Percentiles rank a stretch among this genome's conserved stretches.
phyloP scores from a whole-genome alignment of 2,797 vertebrate species.

The Spondyliosoma cantharus region DNA sequence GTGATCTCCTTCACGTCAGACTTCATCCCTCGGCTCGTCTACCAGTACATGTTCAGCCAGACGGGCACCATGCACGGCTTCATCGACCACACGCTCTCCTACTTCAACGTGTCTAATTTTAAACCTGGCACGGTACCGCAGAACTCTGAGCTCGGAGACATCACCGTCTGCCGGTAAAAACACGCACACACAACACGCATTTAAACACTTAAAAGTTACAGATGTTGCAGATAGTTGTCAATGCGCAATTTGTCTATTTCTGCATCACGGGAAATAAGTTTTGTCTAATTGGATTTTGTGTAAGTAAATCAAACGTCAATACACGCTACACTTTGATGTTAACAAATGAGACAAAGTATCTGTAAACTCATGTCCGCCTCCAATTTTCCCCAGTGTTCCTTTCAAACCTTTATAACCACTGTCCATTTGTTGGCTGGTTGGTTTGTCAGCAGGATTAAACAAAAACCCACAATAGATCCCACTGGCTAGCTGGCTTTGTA shows the following conservation, averaged over 20 bases:
- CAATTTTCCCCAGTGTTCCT: not conserved
- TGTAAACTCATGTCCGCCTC: not conserved
- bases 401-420: not conserved
- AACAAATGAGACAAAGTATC: not conserved
- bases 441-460: no score
- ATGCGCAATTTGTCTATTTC: slow-evolving; percentile 26
- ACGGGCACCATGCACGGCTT: slow-evolving; percentile 97
- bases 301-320: slow-evolving; percentile 22
- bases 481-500: not conserved
- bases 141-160: slow-evolving; percentile 79
- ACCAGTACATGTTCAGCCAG: slow-evolving; percentile 94
- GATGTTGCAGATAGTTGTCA: not conserved
- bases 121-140: slow-evolving; percentile 88
- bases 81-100: slow-evolving; percentile 96
- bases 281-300: slow-evolving; percentile 12
- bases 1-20: slow-evolving; percentile 98
- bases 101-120: slow-evolving; percentile 96
- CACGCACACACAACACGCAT: not conserved
- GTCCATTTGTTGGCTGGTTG: no score
- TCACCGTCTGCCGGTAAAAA: slow-evolving; percentile 92
- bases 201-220: not conserved
- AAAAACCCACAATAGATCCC: no score
- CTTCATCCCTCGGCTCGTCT: slow-evolving; percentile 97
- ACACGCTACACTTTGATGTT: slow-evolving; percentile 6
- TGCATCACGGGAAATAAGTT: slow-evolving; percentile 17